Base-by-base conservation (phyloP, 2,888 invertebrate genomes). In the Trichacis sp. region DNA sequence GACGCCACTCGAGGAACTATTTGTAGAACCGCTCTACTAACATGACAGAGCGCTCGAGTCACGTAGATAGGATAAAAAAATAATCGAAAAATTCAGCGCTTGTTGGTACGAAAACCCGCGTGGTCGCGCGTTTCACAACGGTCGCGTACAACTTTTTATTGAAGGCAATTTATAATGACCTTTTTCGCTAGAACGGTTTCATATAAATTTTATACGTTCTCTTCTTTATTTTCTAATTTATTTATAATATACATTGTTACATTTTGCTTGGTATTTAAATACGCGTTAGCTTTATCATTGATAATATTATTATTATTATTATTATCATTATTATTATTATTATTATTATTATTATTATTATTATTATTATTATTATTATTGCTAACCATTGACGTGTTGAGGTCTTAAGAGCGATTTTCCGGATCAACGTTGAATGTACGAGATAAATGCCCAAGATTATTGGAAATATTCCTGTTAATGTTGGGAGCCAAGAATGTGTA, bases 351-450 rank as follows among this genome's bases (percentile, higher is more conserved):
- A n/a, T n/a, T n/a, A n/a, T n/a, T n/a, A n/a, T n/a, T n/a, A n/a
- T n/a, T n/a, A n/a, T n/a, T n/a, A n/a, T n/a, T 53, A 48, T 46
- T 58, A 55, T 33, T 59, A 17, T 19, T 18, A 46, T 30, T 46
- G 14, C 46, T 33, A 46, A 36, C 19, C 15, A 48, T 48, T 48
- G 46, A 12, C 51, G 66, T 55, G 56, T 58, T 60, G 53, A 30
- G 29, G 15, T 48, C 17, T 4, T 14, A 30, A 48, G 19, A n/a
- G 33, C 20, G 33, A 59, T 59, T 59, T 61, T 67, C n/a, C n/a
- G 59, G 59, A 55, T 62, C 59, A 62, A 67, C 65, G 65, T 65
- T 67, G 62, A 67, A 62, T 56, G 62, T 62, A 56, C 48, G 55
- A n/a, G n/a, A n/a, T n/a, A 55, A 58, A 46, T 62, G 58, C 62